phyloP scores from a whole-genome alignment of 2,888 invertebrate genomes.

The Morpho helenor region DNA sequence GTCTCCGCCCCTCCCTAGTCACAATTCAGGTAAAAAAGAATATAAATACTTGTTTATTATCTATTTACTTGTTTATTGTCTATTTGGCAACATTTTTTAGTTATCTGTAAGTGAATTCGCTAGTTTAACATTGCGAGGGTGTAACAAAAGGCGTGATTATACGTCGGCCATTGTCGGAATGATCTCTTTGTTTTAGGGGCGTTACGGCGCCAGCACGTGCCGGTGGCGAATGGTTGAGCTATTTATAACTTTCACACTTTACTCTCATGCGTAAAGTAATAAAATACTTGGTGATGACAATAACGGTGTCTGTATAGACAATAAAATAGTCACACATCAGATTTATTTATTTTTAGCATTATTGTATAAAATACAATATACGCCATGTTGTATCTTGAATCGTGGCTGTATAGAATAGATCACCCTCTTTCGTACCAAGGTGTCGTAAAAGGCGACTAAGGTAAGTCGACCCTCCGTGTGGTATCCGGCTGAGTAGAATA shows the following conservation, averaged over 20 bases:
- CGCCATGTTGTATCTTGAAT: too few species aligned
- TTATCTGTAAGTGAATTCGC: conserved; percentile 33
- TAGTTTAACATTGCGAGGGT: conserved; percentile 31
- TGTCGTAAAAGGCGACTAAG: too few species aligned
- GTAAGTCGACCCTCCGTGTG: too few species aligned
- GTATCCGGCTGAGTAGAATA: too few species aligned
- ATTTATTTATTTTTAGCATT: too few species aligned
- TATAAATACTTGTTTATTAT: conserved; percentile 33
- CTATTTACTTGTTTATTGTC: conserved; percentile 36
- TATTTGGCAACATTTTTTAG: conserved; percentile 42
- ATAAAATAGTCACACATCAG: too few species aligned
- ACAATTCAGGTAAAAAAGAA: conserved; percentile 60
- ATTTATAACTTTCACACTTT: conserved; percentile 11
- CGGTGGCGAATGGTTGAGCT: conserved; percentile 8
- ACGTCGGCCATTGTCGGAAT: conserved; percentile 30
- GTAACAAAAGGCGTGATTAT: conserved; percentile 30
- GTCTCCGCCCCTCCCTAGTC: conserved; percentile 48
- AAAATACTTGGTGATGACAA: background rate
- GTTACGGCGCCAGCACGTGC: conserved; percentile 25
- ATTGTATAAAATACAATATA: too few species aligned
- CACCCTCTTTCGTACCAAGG: too few species aligned
- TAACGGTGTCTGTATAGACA: background rate
- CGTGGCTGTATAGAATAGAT: too few species aligned
- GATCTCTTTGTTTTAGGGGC: conserved; percentile 35
- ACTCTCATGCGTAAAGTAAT: conserved; percentile 1